Conservation (phyloP, 2,113 vertebrate genomes). For the Pluvialis apricaria region DNA sequence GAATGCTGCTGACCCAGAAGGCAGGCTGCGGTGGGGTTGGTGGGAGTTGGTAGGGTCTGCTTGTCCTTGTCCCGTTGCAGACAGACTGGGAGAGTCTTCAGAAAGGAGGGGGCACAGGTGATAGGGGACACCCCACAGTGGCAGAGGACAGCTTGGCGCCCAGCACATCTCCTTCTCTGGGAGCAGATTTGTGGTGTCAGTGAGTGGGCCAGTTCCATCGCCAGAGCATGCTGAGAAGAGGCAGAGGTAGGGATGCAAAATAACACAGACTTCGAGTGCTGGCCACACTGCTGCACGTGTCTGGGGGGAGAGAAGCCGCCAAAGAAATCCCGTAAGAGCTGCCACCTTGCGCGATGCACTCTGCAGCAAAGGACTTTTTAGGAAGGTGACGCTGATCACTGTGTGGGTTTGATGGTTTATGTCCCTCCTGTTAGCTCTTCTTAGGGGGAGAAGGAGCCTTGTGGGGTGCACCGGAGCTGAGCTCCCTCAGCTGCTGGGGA, state of each 20-base stretch:
- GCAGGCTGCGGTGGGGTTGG: background rate
- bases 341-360: background rate
- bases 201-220: fast-evolving
- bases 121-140: fast-evolving
- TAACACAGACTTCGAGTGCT: too few species aligned
- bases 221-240: background rate
- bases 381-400: background rate
- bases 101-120: fast-evolving
- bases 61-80: background rate
- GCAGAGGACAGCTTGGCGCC: background rate
- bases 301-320: background rate
- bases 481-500: background rate
- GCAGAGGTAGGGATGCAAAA: background rate
- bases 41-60: background rate
- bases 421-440: background rate
- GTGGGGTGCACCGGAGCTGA: background rate
- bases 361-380: background rate
- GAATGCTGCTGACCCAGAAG: background rate
- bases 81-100: background rate
- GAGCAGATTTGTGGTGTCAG: background rate
- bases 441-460: background rate
- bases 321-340: background rate
- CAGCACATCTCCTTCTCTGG: background rate
- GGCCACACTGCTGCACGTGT: background rate
- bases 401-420: fast-evolving